Evolutionary conservation across 2,113 vertebrate species (phyloP), one percentile per base, ranked within the genome.

Genomic region (Labeo rohita): DNA sequence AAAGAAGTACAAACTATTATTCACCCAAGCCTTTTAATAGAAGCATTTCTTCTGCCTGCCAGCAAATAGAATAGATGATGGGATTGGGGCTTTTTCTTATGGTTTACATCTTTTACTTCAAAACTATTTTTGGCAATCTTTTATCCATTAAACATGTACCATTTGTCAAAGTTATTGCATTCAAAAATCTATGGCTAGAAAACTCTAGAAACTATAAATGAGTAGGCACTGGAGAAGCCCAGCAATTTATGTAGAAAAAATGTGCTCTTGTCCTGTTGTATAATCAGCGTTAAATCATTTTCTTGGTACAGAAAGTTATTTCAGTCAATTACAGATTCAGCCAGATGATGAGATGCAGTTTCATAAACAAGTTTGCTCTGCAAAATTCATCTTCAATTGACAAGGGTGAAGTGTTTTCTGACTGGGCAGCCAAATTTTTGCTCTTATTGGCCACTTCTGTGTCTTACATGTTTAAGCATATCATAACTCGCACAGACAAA

Each of bases 371-470:
- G 21, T 80, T 45, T 28, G 3, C 12, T 80, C 36, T 63, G 54
- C 18, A 59, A 80, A 28, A 80, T 45, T 45, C 36, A 43, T 61
- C 56, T 63, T 80, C 36, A 63, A 1, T 63, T 39, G 56, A 80
- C 39, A 63, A 47, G 78, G 18, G 52, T 80, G 39, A 80, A 39
- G 78, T 39, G 39, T 47, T 63, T 80, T 63, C 56, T 63, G 36
- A 63, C 34, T 12, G 52, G 12, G 39, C 13, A 47, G 76, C 76
- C 34, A 39, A 4, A 43, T 39, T 39, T 10, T n/a, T 6, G 13
- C 52, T 63, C 61, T 61, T 65, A 80, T 80, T 65, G 18, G 7
- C 7, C 56, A 36, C 63, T 50, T 6, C 15, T 36, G 28, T 23
- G 28, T 63, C 23, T 1, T 63, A 73, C 36, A 59, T 43, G 13